Base-by-base conservation (phyloP, 2,888 invertebrate species). In the Hyppa rectilinea region DNA sequence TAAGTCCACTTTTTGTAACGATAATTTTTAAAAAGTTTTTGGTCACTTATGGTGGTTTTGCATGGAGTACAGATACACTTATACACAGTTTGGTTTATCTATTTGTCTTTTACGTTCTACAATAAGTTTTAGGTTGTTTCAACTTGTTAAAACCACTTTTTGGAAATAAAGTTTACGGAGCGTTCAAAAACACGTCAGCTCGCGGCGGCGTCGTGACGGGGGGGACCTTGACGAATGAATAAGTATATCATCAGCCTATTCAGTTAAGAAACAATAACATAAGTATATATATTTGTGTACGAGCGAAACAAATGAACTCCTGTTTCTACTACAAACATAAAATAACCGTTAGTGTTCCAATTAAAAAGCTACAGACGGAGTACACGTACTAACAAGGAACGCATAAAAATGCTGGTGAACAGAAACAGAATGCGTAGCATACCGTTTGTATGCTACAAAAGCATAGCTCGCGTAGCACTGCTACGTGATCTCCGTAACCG, bases 401-500 rank as follows among this genome's bases (percentile, higher is more conserved):
- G 53, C 55, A 14, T 4, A 45, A 55, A 69, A 68, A 70, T 20
- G 29, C 14, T 53, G 36, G 7, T 9, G 1, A n/a, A 53, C 12
- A 26, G 6, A 26, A 50, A 69, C 4, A 52, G 26, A 47, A 34
- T 10, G 34, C 49, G 40, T 50, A 58, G 71, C 26, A n/a, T 20
- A 36, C 4, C n/a, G 17, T 31, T 70, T 53, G 14, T 29, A 7
- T 26, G 71, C 71, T 70, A 70, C 49, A 38, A 47, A 68, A 70
- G n/a, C 71, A 26, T 70, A 71, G 70, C 59, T 12, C 0, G 20
- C 68, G 70, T 68, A 68, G 70, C 53, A 53, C 4, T 50, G 40
- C 43, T 68, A 53, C 68, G 70, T 67, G 49, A 47, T 29, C 40
- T 20, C n/a, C 9, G 26, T 29, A 40, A 12, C 7, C 6, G 38